Base-by-base conservation (phyloP, 2,797 vertebrate genomes). In the Sandelia bainsii region DNA sequence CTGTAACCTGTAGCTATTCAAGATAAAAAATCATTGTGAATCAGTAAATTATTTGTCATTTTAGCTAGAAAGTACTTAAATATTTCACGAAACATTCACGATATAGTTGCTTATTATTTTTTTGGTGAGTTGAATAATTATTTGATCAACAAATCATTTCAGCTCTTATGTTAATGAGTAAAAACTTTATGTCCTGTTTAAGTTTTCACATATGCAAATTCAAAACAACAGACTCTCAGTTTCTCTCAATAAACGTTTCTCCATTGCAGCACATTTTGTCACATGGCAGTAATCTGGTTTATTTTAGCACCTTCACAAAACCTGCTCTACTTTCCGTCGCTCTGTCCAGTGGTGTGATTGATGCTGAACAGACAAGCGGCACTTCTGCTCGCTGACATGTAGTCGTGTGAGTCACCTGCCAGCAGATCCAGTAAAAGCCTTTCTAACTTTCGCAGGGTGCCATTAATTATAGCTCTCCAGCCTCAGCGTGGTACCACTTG, bases 331-430 rank as follows among this genome's bases (percentile, higher is more conserved):
- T 79, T 68, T 75, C 72, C 32, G 5, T 59, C 25, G 3, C 52
- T 45, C 63, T 20, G 49, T 62, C 34, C 37, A 20, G 1, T 61
- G 17, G 17, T 62, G 64, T 67, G 73, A 77, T 60, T 74, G 65
- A 79, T 66, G 79, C 62, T 66, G 64, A 84, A 69, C 82, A 87
- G 56, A 64, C 57, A 59, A 57, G 40, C 69, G 46, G 27, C 58
- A 12, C 69, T 83, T 85, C 72, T 6, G n/a, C 52, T 69, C 22
- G 40, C 34, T 62, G 57, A 74, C 63, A 34, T 44, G 54, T 53
- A 23, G 44, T 57, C 58, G 46, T 48, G 39, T 57, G 57, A 86
- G 63, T 75, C 87, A 78, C 72, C 66, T 78, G 75, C 61, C 83
- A 72, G 32, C 51, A 42, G 9, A 29, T 67, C 32, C 40, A 23